Base-by-base conservation (phyloP, 2,888 invertebrate genomes). In the Drosophila macrospina region DNA sequence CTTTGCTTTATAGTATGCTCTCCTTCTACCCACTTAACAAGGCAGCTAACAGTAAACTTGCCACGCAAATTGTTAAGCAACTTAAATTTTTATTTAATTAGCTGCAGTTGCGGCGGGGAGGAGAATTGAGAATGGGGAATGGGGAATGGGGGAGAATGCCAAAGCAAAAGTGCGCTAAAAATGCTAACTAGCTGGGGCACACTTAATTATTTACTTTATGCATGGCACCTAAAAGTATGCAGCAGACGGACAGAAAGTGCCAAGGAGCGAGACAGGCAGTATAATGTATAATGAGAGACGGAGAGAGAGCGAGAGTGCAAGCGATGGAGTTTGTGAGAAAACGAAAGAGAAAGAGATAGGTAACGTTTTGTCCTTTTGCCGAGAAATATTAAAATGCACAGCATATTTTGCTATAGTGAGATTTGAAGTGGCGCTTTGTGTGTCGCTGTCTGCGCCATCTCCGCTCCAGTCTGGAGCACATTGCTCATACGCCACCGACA, bases 131-230 rank as follows among this genome's bases (percentile, higher is more conserved):
- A 13, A 11, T 41, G n/a, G 20, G 36, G 37, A 20, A 20, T 1
- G 20, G 20, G 20, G 20, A 20, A 20, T 20, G 20, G 20, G 3
- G 20, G 20, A 20, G 20, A 20, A n/a, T n/a, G 52, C 56, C 56
- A 57, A 41, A 62, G 70, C 37, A 63, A 64, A 71, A 64, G 59
- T 44, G 71, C 62, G 65, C 72, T 63, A 63, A 76, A 80, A 78
- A 78, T 73, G 72, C 73, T 73, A 78, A 78, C 78, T 76, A 75
- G 72, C 60, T 76, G 64, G 74, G 62, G 78, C 83, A 64, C 80
- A 85, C 86, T 86, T 86, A 86, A 83, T 85, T 86, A 86, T 85
- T 86, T 84, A 83, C 82, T 80, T 86, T 86, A 86, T 84, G 86
- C 85, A 78, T 80, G 75, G 71, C 82, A 86, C 85, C 80, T 78